phyloP scores from a whole-genome alignment of 2,113 vertebrate genomes.

The Hypanus sabinus region DNA sequence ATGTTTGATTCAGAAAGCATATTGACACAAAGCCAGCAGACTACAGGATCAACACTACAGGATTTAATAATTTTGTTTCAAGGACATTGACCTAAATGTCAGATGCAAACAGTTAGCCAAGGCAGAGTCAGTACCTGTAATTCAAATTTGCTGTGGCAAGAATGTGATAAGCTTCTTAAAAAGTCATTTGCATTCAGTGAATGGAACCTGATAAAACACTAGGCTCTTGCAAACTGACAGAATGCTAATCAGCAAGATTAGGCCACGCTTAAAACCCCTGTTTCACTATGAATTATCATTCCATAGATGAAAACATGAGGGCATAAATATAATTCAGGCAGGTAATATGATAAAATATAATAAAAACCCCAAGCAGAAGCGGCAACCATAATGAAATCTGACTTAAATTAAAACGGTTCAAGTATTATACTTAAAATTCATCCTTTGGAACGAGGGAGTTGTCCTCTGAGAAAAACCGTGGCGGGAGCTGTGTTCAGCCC shows the following conservation, averaged over 20 bases:
- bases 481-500: no score
- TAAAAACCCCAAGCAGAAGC: not conserved
- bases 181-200: slow-evolving; percentile 29
- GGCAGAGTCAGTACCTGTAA: not conserved
- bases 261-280: not conserved
- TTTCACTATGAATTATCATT: not conserved
- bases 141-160: not conserved
- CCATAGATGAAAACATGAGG: not conserved
- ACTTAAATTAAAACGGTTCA: not conserved
- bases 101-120: not conserved
- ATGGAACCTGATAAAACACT: slow-evolving; percentile 16
- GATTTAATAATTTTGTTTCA: not conserved
- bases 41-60: not conserved
- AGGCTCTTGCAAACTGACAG: not conserved
- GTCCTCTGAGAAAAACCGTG: no score
- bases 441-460: no score
- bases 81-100: slow-evolving; percentile 6
- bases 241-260: slow-evolving; percentile 17
- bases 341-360: no score
- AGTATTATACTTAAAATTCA: not conserved
- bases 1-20: slow-evolving; percentile 10
- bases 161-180: slow-evolving; percentile 12
- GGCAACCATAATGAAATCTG: not conserved
- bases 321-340: not conserved
- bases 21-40: not conserved